These are phyloP conservation scores for Phalacrocorax carbo DNA, from an alignment of 2,113 vertebrate genomes.

Conservation along the genomic window DNA sequence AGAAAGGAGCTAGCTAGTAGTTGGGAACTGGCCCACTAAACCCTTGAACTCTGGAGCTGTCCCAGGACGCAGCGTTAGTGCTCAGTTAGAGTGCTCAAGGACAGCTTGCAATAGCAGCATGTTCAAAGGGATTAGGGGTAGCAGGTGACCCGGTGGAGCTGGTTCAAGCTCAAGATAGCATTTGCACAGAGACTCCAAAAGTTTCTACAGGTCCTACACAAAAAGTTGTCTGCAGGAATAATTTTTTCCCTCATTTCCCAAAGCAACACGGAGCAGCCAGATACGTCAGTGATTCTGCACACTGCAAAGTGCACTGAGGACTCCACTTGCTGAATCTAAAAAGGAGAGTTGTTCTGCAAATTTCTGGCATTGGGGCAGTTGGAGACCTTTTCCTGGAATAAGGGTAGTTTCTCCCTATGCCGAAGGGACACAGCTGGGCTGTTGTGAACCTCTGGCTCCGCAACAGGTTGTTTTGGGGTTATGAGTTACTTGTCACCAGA, in stretches of 20 bases:
- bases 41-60: neutral
- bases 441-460: neutral
- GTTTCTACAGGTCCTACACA: neutral
- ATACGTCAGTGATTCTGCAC: neutral
- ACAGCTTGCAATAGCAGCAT: neutral
- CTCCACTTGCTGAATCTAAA: neutral
- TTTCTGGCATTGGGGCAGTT: neutral
- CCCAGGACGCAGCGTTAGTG: neutral
- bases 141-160: neutral
- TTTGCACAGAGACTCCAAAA: neutral
- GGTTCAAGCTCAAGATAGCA: neutral
- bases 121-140: neutral
- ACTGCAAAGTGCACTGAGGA: neutral
- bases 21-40: neutral
- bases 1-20: neutral
- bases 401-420: neutral
- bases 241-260: neutral
- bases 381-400: neutral
- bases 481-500: neutral
- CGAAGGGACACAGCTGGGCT: neutral
- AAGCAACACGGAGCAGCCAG: neutral
- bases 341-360: neutral
- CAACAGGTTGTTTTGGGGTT: neutral
- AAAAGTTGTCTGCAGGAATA: neutral
- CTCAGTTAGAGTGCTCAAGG: neutral